Percentiles rank a stretch among this genome's conserved stretches.
Evolutionary conservation across 2,113 vertebrate species (phyloP).

Genomic region (Misgurnus mizolepis): DNA sequence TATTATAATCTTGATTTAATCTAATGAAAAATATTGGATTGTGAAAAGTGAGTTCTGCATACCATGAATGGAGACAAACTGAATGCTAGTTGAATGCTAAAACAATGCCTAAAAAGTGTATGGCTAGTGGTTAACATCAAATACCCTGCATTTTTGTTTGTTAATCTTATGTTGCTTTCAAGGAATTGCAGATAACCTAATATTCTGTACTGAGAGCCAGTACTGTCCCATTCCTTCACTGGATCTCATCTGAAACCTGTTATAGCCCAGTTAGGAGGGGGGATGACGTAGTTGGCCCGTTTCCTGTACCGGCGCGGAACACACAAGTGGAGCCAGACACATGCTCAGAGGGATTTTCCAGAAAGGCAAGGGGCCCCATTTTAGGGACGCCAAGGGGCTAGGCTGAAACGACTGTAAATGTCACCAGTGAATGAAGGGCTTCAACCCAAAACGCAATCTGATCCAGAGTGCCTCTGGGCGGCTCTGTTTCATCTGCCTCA

Average conservation of each 20-base stretch:
- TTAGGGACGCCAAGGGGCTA: constrained; percentile 54
- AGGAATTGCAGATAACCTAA: constrained; percentile 1
- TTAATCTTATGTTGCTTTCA: not conserved
- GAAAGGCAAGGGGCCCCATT: constrained; percentile 72
- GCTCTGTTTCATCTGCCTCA: constrained; percentile 68
- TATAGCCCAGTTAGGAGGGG: constrained; percentile 58
- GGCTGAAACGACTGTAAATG: constrained; percentile 73
- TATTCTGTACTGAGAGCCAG: not conserved
- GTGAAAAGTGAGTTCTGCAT: no score
- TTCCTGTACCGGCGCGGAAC: constrained; percentile 72
- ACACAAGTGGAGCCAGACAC: constrained; percentile 79
- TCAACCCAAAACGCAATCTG: constrained; percentile 73
- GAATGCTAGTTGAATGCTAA: not conserved
- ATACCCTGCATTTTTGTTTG: not conserved
- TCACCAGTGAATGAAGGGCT: constrained; percentile 80
- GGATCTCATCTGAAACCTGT: constrained; percentile 74
- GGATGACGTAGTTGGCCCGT: constrained; percentile 76
- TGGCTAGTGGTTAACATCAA: not conserved
- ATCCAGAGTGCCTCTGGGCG: constrained; percentile 64
- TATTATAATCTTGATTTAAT: no score
- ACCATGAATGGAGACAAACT: not conserved
- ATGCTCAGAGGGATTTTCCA: constrained; percentile 78
- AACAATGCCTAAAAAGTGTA: not conserved
- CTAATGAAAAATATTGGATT: no score
- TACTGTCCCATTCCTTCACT: not conserved